Conservation (phyloP, 2,888 invertebrate species). For the Megamerina dolium region DNA sequence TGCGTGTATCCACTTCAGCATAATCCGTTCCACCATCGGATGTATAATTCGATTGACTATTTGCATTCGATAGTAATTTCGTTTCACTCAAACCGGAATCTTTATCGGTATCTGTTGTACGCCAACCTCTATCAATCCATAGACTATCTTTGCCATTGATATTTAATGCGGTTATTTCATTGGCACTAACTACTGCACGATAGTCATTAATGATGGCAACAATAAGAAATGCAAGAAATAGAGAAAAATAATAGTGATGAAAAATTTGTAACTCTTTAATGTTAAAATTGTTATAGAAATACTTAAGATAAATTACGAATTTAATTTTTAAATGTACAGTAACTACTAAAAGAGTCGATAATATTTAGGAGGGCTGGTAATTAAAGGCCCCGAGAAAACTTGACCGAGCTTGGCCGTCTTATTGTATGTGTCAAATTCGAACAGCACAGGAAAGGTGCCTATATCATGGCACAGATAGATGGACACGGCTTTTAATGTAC, state of each 20-base stretch:
- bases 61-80: slow-evolving; percentile 55
- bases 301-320: too few species aligned
- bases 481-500: too few species aligned
- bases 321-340: too few species aligned
- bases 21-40: slow-evolving; percentile 57
- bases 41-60: slow-evolving; percentile 49
- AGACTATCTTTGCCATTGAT: slow-evolving; percentile 58
- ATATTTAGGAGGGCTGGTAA: too few species aligned
- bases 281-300: too few species aligned
- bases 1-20: slow-evolving; percentile 61
- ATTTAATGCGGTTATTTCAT: slow-evolving; percentile 50
- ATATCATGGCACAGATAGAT: too few species aligned
- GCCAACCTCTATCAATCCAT: slow-evolving; percentile 67
- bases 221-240: slow-evolving; percentile 1
- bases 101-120: slow-evolving; percentile 58
- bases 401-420: too few species aligned
- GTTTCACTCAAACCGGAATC: slow-evolving; percentile 56
- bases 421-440: too few species aligned
- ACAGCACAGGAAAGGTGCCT: too few species aligned
- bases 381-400: too few species aligned
- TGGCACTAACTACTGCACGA: slow-evolving; percentile 49
- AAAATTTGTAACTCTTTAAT: too few species aligned
- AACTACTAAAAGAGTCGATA: too few species aligned
- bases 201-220: not conserved
- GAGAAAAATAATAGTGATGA: slow-evolving; percentile 5